Evolutionary conservation across 1,140 invertebrate species (phyloP).

Genomic region (Orchestia grillus): DNA sequence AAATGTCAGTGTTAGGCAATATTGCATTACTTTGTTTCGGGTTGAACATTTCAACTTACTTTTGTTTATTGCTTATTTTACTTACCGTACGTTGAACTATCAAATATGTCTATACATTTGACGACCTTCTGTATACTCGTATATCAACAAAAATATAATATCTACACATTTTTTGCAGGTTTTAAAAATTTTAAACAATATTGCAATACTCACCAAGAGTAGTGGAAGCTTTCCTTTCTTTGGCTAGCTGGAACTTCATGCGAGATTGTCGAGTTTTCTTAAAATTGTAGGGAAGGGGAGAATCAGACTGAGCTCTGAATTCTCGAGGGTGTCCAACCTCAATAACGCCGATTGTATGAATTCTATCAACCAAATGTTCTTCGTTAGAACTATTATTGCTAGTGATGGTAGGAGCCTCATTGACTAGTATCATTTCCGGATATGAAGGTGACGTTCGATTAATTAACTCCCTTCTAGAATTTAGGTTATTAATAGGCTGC

Average conservation of each 20-base stretch:
- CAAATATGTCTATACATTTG: conserved; percentile 13
- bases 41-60: too few species aligned
- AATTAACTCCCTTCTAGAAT: not conserved
- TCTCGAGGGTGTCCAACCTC: conserved; percentile 20
- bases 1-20: too few species aligned
- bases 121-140: not conserved
- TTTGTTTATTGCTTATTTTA: too few species aligned
- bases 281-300: conserved; percentile 23
- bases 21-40: too few species aligned
- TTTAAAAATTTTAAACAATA: not conserved
- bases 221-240: conserved; percentile 58
- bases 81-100: too few species aligned
- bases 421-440: conserved; percentile 41
- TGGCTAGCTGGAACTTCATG: conserved; percentile 44
- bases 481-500: not conserved
- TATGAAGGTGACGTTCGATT: not conserved
- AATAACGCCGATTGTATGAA: conserved; percentile 25
- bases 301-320: conserved; percentile 18
- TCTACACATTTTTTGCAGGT: not conserved
- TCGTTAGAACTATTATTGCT: not conserved
- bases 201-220: conserved; percentile 49
- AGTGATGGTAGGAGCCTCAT: not conserved
- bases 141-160: conserved; percentile 48
- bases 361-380: not conserved
- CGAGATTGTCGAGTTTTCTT: conserved; percentile 46